A percentile compares a stretch with the other conserved stretches of the same genome.
phyloP scores from a whole-genome alignment of 1,140 invertebrate species.

The Lepidurus arcticus region DNA sequence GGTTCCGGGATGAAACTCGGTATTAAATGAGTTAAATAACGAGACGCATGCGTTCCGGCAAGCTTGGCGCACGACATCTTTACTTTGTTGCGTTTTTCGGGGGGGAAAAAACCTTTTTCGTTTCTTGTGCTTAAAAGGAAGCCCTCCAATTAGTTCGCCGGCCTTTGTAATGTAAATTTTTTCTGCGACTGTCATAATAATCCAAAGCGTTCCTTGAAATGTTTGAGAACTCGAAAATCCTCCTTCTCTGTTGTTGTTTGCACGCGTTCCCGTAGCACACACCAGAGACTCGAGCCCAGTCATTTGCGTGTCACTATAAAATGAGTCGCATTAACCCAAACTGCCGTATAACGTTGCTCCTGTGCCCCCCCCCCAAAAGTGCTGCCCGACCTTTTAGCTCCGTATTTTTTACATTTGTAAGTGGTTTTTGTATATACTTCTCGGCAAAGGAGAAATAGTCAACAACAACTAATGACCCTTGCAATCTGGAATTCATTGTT shows the following conservation, averaged over 20 bases:
- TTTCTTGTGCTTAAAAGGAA: not conserved
- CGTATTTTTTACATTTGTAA: too few species aligned
- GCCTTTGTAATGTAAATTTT: not conserved
- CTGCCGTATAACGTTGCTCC: not conserved
- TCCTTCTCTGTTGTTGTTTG: conserved; percentile 13
- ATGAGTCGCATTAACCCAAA: not conserved
- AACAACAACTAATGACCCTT: too few species aligned
- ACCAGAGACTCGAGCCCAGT: not conserved
- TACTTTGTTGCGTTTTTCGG: not conserved
- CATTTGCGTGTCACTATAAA: not conserved
- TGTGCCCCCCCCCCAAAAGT: not conserved
- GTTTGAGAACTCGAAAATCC: not conserved
- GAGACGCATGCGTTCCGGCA: not conserved
- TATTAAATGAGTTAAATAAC: conserved; percentile 11
- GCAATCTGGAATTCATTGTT: too few species aligned
- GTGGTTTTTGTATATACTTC: too few species aligned
- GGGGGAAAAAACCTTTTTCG: not conserved
- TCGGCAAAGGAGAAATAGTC: too few species aligned
- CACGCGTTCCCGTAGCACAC: not conserved
- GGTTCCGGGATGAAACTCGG: not conserved
- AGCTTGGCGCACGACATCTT: conserved; percentile 4
- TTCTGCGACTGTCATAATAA: not conserved
- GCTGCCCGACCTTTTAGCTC: too few species aligned
- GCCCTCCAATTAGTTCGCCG: conserved; percentile 11
- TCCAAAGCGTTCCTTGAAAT: conserved; percentile 13